Evolutionary conservation across 92 coral and sea anemone species (phyloP).

Genomic region (Muricea muricata): DNA sequence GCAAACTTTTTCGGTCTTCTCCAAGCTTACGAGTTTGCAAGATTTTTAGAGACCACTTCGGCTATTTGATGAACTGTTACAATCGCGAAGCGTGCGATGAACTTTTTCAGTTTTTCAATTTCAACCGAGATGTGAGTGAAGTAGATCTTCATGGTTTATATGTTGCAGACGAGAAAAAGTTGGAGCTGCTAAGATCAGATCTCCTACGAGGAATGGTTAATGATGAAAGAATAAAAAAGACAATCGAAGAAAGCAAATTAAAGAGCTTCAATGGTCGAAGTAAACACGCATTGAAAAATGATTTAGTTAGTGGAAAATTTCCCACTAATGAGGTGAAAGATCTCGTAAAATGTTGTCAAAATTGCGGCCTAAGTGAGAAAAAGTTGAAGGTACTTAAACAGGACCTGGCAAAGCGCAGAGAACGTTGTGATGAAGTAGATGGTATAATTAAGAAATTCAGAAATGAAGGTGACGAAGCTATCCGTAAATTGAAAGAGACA

Average conservation of each 20-base stretch:
- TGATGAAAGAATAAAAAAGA: too few species aligned
- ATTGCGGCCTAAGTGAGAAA: too few species aligned
- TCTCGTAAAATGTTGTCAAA: too few species aligned
- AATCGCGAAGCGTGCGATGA: slow-evolving; percentile 45
- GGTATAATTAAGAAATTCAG: slow-evolving; percentile 18
- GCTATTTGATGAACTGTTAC: slow-evolving; percentile 38
- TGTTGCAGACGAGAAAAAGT: slow-evolving; percentile 44
- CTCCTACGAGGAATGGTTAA: too few species aligned
- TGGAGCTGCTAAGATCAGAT: neutral
- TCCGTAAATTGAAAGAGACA: slow-evolving; percentile 35
- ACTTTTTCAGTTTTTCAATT: slow-evolving; percentile 53
- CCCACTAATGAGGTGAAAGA: too few species aligned
- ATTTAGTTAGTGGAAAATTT: too few species aligned
- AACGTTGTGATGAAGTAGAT: neutral
- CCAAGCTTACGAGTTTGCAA: neutral
- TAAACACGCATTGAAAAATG: too few species aligned
- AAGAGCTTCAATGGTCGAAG: too few species aligned
- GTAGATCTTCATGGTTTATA: slow-evolving; percentile 66
- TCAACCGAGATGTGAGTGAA: slow-evolving; percentile 35
- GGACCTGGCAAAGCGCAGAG: neutral
- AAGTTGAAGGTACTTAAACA: too few species aligned
- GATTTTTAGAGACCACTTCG: slow-evolving; percentile 26
- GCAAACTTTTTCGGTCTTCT: neutral
- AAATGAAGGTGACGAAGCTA: slow-evolving; percentile 54
- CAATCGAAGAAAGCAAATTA: too few species aligned